Evolutionary conservation across 2,888 invertebrate genomes (phyloP), one percentile per base, ranked within the genome.

Genomic region (Cheilosia soror): DNA sequence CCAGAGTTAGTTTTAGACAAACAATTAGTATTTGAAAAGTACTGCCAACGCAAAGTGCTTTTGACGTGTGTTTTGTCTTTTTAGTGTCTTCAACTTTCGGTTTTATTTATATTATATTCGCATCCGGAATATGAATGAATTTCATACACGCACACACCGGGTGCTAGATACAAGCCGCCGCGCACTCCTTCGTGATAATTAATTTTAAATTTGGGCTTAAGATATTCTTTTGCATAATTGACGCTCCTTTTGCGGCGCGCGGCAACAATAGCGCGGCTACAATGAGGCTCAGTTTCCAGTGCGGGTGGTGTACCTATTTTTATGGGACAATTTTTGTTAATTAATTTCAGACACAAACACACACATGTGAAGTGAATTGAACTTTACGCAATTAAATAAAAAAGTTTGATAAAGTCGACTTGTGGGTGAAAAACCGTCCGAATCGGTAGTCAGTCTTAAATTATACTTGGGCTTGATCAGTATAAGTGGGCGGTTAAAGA

Each of bases 381-480:
- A 77, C n/a, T 65, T 77, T 71, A 27, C 49, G 49, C 65, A 82
- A 66, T 66, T 82, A 65, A 69, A 75, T 55, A 49, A 31, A 20
- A 25, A 57, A 27, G 58, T 20, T n/a, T 11, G 15, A 15, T 11
- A 51, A 29, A 72, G 37, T 49, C 37, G 37, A n/a, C 49, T 27
- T 33, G 71, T 20, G 37, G 49, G 58, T 49, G 44, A 11, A 25
- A 49, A 75, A 49, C 11, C 6, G n/a, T 20, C 20, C 13, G 47
- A 6, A 20, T 40, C 29, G 29, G 11, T n/a, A 66, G 11, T 79
- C 51, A 73, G 73, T 79, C 5, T 37, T 37, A 20, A 25, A n/a
- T 37, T 37, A 20, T 29, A n/a, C 31, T 79, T 60, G 44, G 29
- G 53, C 51, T 51, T 37, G 15, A 57, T 58, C 47, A 57, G 63